Base-by-base conservation (phyloP, 2,797 vertebrate genomes). In the Gadopsis marmoratus region DNA sequence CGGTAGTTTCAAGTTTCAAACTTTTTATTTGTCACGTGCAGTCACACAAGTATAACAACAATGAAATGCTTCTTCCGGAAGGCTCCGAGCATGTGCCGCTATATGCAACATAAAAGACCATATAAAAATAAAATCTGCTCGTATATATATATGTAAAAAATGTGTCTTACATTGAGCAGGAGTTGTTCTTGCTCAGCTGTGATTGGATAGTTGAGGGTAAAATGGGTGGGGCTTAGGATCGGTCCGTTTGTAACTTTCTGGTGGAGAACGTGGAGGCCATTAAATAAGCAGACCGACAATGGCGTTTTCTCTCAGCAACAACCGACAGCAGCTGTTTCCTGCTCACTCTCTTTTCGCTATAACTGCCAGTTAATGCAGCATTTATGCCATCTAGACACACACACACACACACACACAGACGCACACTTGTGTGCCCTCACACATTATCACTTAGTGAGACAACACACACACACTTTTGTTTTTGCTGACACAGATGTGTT, bases 401-500 rank as follows among this genome's bases (percentile, higher is more conserved):
- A 80, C 47, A 80, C 35, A 64, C 43, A 43, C 26, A 55, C 47
- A 43, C 35, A 55, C 47, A 80, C 47, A 80, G 31, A 26, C 26
- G 26, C 26, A 26, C 26, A 59, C 48, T 9, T 9, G 12, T 26
- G 29, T 14, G 65, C 31, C 33, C 59, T 5, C 37, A 58, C 39
- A 76, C 55, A 62, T 33, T 53, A 45, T 70, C 16, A 19, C 37
- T 45, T 12, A 39, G 1, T 8, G 29, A 55, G 31, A 59, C 63
- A 51, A 69, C 43, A 60, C 54, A 71, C 26, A 54, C 29, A 79
- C 4, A 48, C 50, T 67, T 29, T 59, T 21, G 3, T 59, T 66
- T 75, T 78, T 84, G 86, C 86, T 89, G 83, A 90, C 85, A 81
- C 88, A 86, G 77, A 83, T 81, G 59, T 51, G 64, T 61, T 65